Base-by-base conservation (phyloP, 2,113 vertebrate species). In the Nipponia nippon region DNA sequence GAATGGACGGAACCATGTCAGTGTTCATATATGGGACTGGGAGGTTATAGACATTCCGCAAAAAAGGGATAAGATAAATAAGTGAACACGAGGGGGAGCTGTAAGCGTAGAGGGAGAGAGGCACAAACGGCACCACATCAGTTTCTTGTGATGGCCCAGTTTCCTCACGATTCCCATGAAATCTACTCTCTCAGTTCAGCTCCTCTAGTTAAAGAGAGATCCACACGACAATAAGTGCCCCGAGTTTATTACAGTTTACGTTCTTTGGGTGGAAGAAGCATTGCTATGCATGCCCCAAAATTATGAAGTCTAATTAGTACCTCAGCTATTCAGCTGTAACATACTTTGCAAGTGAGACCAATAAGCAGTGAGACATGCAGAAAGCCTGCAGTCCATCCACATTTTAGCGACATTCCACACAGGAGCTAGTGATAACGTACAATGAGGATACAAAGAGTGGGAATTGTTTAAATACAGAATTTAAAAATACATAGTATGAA, bases 1-100 rank as follows among this genome's bases (percentile, higher is more conserved):
- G 17, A 34, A 47, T 1, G 6, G 40, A 50, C 4, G 4, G 27
- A 90, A 73, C 26, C 27, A 40, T 5, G 34, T 11, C 26, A 4
- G 6, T 27, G 18, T 30, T 59, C 34, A 29, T 8, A 38, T 9
- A 44, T 0, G 0, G 11, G 13, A 42, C 72, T 40, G 27, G 30
- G 34, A 76, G 8, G 34, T 59, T 46, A 87, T 2, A 10, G 44
- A 18, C 7, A 4, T 14, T 71, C 4, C n/a, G 32, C 13, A 1
- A 19, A 29, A 42, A 67, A 50, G 9, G 11, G 10, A 4, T 30
- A 38, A 56, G 11, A 52, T 18, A 78, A 92, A 9, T 21, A 78
- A 47, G 1, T 27, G 25, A 73, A 90, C 46, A 66, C 10, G 16
- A 83, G 21, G 20, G 27, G 66, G 21, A 77, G 66, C 82, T 88